Base-by-base conservation (phyloP, 2,113 vertebrate genomes). In the Cercocebus atys region DNA sequence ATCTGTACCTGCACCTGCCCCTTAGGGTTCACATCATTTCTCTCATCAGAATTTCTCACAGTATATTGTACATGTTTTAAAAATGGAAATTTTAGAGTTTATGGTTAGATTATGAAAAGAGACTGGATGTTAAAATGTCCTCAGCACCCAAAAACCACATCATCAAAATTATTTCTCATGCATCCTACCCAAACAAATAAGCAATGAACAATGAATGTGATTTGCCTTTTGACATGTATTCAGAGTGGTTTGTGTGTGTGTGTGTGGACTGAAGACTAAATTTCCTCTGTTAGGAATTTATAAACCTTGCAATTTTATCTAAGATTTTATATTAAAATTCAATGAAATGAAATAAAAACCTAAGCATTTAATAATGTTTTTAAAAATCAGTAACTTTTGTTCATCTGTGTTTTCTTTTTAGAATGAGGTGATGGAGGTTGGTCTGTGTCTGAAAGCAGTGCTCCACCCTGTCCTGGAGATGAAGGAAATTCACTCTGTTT, bases 391-490 rank as follows among this genome's bases (percentile, higher is more conserved):
- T 38, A 35, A 52, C 86, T 85, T 89, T 61, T 43, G 32, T 38
- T 88, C 30, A 9, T 35, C 45, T 93, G 52, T 52, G 3, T 92
- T 90, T 96, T 93, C 27, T 91, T 96, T 97, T 52, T 79, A 98
- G 98, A 97, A 45, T 97, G 96, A 97, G 84, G 59, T 2, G 2
- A 11, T 45, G 1, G 16, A 52, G 50, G n/a, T 20, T 0, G 1
- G 38, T 72, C 85, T 57, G 2, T 22, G 27, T 80, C 32, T 43
- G 80, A 87, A 92, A 72, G 89, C 27, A 14, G 11, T 6, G 8
- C 25, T 78, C 45, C 57, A 3, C 45, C 18, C 35, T 66, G 22
- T 47, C 45, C 47, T 55, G 16, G 66, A 59, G 79, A 72, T 25
- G 79, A 84, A 6, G 72, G 96, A 43, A 75, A 88, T 59, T 68